A percentile compares a stretch with the other conserved stretches of the same genome.
Evolutionary conservation across 37 sponge, comb jelly and placozoan genomes (phyloP).

Genomic region (Hormiphora californensis): DNA sequence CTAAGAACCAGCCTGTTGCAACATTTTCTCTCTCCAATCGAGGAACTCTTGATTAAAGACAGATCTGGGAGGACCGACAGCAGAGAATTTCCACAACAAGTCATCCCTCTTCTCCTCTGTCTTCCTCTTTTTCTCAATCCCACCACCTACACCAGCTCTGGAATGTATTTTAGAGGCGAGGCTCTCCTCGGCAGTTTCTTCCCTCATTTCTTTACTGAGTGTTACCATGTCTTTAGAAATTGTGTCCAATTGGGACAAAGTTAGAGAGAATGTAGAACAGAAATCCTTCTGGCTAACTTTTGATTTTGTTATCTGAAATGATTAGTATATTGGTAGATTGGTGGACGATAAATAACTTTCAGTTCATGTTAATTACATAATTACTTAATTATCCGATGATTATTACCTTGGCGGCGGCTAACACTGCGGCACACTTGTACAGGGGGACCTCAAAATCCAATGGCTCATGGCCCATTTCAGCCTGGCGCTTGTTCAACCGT

Average conservation of each 20-base stretch:
- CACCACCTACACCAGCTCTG: too few relatives aligned
- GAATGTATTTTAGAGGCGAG: too few relatives aligned
- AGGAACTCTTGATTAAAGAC: constrained; percentile 20
- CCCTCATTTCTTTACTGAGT: constrained; percentile 9
- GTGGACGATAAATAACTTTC: too few relatives aligned
- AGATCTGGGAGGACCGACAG: background rate
- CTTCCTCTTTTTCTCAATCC: too few relatives aligned
- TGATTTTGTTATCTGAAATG: background rate
- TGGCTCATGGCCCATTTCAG: constrained; percentile 45
- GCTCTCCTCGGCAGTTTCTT: background rate
- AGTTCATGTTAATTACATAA: too few relatives aligned
- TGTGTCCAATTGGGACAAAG: background rate
- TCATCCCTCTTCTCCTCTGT: background rate
- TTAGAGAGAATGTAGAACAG: background rate
- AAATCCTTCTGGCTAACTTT: background rate
- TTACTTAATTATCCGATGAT: too few relatives aligned
- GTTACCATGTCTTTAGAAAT: constrained; percentile 37
- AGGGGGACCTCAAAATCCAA: constrained; percentile 19
- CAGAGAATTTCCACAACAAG: constrained; percentile 18
- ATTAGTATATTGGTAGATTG: too few relatives aligned
- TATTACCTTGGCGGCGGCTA: constrained; percentile 44
- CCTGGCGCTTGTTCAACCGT: constrained; percentile 12
- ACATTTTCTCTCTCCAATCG: constrained; percentile 21
- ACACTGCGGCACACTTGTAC: constrained; percentile 8
- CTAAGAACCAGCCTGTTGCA: background rate